Percentiles rank a stretch among this genome's conserved stretches.
Evolutionary conservation across 2,797 vertebrate species (phyloP).

Genomic region (Molothrus ater): DNA sequence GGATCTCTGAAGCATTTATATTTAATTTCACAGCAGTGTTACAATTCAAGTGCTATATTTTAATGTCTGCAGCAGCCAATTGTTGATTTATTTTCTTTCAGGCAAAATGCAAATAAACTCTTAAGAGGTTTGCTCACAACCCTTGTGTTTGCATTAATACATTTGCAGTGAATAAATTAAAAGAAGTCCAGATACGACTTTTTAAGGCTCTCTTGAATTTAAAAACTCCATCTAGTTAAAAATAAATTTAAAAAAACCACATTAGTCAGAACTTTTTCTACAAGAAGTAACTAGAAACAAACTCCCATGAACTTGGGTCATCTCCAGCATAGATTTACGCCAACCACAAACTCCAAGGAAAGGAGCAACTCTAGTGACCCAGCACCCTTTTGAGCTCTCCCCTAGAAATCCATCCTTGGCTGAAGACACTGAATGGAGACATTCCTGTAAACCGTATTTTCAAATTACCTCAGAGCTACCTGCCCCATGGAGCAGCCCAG

Average conservation of each 20-base stretch:
- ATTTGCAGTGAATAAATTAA: slow-evolving; percentile 58
- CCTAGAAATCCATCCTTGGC: background rate
- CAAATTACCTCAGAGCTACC: background rate
- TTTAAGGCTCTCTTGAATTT: background rate
- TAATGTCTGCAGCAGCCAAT: slow-evolving; percentile 46
- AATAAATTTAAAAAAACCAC: background rate
- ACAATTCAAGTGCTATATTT: slow-evolving; percentile 46
- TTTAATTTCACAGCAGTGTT: slow-evolving; percentile 62
- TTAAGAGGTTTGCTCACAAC: slow-evolving; percentile 60
- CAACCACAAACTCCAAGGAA: background rate
- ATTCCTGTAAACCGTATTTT: background rate
- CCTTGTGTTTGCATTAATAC: slow-evolving; percentile 52
- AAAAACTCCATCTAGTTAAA: background rate
- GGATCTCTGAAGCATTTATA: slow-evolving; percentile 47
- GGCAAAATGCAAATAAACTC: slow-evolving; percentile 67
- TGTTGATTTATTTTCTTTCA: slow-evolving; percentile 69
- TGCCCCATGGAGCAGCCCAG: background rate
- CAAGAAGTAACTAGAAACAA: background rate
- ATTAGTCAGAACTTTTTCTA: background rate
- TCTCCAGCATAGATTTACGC: fast-evolving
- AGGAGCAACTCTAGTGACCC: background rate
- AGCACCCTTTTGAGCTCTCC: background rate
- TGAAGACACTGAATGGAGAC: background rate
- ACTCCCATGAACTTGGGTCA: background rate
- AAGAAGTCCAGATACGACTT: background rate